Evolutionary conservation across 2,113 vertebrate species (phyloP).

Genomic region (Microcebus jonahi): DNA sequence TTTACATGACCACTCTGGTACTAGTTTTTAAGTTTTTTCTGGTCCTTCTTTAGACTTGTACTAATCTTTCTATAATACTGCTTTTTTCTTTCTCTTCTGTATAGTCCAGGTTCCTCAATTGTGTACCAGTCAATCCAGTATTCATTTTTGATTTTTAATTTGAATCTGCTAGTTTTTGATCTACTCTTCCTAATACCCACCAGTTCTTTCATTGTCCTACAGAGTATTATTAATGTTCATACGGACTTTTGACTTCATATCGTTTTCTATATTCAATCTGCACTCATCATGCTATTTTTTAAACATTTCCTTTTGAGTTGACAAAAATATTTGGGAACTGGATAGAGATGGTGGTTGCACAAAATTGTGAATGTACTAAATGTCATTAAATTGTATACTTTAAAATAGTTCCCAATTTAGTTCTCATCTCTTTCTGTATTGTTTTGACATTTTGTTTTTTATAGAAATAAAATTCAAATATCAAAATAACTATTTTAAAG

Average conservation of each 20-base stretch:
- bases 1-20: background rate
- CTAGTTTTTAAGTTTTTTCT: background rate
- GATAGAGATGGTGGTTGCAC: no score
- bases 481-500: background rate
- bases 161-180: background rate
- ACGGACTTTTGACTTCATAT: background rate
- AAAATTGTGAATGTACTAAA: no score
- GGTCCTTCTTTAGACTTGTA: background rate
- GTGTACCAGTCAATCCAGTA: background rate
- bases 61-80: constrained; percentile 3
- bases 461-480: constrained; percentile 15
- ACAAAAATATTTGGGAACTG: no score
- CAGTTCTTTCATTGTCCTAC: background rate
- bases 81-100: background rate
- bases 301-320: background rate
- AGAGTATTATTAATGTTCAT: background rate
- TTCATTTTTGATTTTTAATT: background rate
- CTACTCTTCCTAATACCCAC: background rate
- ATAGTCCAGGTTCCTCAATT: background rate
- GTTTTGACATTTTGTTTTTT: background rate
- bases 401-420: background rate
- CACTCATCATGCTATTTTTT: background rate
- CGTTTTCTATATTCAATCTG: background rate
- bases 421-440: background rate
- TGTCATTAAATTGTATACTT: no score